Evolutionary conservation across 2,888 invertebrate genomes (phyloP).

Genomic region (Danaus chrysippus): DNA sequence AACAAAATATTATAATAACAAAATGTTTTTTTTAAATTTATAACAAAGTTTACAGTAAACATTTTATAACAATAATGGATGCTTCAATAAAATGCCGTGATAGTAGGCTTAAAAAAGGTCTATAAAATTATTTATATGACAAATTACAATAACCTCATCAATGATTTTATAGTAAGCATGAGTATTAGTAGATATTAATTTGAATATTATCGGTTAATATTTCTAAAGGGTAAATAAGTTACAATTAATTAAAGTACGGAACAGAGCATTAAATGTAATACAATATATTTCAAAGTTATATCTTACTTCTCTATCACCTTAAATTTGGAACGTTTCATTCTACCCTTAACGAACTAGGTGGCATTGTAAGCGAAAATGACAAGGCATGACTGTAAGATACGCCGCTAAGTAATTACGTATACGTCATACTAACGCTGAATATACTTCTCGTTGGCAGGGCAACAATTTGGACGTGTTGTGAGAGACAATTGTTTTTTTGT

Average conservation of each 20-base stretch:
- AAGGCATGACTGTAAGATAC: constrained; percentile 69
- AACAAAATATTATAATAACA: no score
- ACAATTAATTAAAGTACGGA: no score
- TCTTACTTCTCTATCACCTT: constrained; percentile 10
- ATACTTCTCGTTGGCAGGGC: constrained; percentile 44
- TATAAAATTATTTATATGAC: not conserved
- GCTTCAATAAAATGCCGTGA: not conserved
- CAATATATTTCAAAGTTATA: constrained; percentile 2
- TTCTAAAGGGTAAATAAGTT: no score
- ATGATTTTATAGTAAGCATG: not conserved
- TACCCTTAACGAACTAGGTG: constrained; percentile 27
- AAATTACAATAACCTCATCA: not conserved
- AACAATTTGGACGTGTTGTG: no score
- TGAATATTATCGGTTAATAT: no score
- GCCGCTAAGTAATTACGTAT: constrained; percentile 73
- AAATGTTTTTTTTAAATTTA: no score
- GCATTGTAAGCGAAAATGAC: constrained; percentile 59
- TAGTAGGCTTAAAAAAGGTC: not conserved
- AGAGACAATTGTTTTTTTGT: no score
- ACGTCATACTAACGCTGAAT: constrained; percentile 60
- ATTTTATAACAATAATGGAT: not conserved
- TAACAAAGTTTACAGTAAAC: no score
- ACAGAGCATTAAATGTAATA: constrained; percentile 7
- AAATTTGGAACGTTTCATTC: constrained; percentile 24
- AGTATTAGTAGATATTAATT: no score